Percentiles rank a stretch among this genome's conserved stretches.
Conservation (phyloP, 1,140 invertebrate genomes). For the Planococcus citri region DNA sequence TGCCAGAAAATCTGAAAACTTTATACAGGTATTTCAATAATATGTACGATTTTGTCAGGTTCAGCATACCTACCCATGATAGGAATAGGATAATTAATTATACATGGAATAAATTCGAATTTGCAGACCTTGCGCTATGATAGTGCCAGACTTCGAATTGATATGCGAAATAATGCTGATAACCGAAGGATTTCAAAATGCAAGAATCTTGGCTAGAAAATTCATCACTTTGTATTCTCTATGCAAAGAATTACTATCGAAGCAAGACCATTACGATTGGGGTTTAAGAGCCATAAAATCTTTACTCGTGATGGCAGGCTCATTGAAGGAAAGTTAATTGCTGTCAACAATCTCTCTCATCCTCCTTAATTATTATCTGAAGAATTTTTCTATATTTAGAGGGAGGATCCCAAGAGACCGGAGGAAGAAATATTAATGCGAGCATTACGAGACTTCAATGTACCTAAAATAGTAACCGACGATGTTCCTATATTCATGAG, state of each 20-base stretch:
- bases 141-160: slow-evolving; percentile 82
- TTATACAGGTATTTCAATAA: slow-evolving; percentile 40
- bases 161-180: slow-evolving; percentile 93
- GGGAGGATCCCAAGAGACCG: slow-evolving; percentile 51
- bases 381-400: slow-evolving; percentile 29
- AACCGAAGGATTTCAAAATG: slow-evolving; percentile 82
- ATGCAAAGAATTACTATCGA: slow-evolving; percentile 74
- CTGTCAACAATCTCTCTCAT: too few species aligned
- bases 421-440: slow-evolving; percentile 71
- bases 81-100: too few species aligned
- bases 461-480: slow-evolving; percentile 83
- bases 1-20: slow-evolving; percentile 69
- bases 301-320: slow-evolving; percentile 80
- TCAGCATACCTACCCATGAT: too few species aligned
- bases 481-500: slow-evolving; percentile 84
- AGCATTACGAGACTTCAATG: slow-evolving; percentile 82
- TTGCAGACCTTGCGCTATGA: slow-evolving; percentile 81
- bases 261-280: slow-evolving; percentile 94
- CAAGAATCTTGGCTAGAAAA: slow-evolving; percentile 70
- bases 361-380: not conserved
- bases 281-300: slow-evolving; percentile 85
- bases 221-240: slow-evolving; percentile 83
- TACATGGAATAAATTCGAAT: slow-evolving; percentile 19
- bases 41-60: slow-evolving; percentile 20
- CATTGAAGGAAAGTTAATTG: slow-evolving; percentile 47